Evolutionary conservation across 2,113 vertebrate species (phyloP), one percentile per base, ranked within the genome.

Genomic region (Cacatua alba): DNA sequence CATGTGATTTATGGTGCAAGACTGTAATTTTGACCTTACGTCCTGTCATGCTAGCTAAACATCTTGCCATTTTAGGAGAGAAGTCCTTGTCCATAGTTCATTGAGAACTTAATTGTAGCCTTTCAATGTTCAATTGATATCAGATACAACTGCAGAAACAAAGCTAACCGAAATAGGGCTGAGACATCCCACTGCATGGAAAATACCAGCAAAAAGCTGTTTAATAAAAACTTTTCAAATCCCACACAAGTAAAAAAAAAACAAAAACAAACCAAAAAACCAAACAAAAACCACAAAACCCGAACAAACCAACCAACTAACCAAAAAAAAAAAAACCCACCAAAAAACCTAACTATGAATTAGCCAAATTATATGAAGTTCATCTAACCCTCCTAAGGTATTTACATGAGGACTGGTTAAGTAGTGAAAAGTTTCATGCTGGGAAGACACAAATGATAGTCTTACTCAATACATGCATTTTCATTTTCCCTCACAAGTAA

Each of bases 1-100:
- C 62, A 94, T 35, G 55, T 84, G 88, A 95, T 55, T 51, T 59
- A 71, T 84, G 69, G 55, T 68, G 88, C 72, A 95, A 95, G 72
- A 71, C 19, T 80, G 64, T 52, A 81, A 49, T 78, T 83, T 82
- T 77, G 86, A 92, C 43, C 74, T 86, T 53, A 53, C 33, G 59
- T 84, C 28, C 51, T 60, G 23, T 51, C 55, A 51, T 21, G 41
- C 53, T 51, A 91, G 76, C 51, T 90, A 70, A 88, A 86, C 7
- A 11, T 78, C n/a, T 67, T 70, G 23, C 43, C 25, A 23, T 53
- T 70, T 51, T 43, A 68, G 53, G 59, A 86, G 31, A 85, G 1
- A 88, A 64, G 46, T 63, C 26, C 7, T 62, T 18, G 6, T 63
- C 41, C 59, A 63, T 3, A 81, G 46, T 52, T 93, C 44, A 60